These are phyloP conservation scores for Nymphalis c-album DNA, from an alignment of 2,888 invertebrate genomes.

Conservation along the genomic window DNA sequence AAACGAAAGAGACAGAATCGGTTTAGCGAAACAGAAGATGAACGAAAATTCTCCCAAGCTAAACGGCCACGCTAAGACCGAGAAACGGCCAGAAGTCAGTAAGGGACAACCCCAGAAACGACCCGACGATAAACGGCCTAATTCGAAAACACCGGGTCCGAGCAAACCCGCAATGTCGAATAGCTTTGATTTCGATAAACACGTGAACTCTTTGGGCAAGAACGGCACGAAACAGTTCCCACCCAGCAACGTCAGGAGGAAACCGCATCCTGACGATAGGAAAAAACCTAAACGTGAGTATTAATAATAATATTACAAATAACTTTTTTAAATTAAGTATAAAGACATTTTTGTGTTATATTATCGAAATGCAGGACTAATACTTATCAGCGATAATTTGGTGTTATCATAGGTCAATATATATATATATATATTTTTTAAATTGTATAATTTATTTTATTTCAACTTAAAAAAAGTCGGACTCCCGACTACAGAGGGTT, in stretches of 20 bases:
- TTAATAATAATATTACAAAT: neutral
- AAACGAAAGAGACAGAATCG: conserved; percentile 55
- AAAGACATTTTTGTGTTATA: too few relatives aligned
- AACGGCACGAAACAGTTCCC: conserved; percentile 74
- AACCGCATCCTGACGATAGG: conserved; percentile 55
- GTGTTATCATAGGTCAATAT: too few relatives aligned
- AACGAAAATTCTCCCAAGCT: conserved; percentile 48
- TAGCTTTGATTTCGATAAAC: conserved; percentile 74
- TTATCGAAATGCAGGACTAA: too few relatives aligned
- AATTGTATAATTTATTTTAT: too few relatives aligned
- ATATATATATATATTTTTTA: too few relatives aligned
- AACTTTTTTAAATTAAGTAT: neutral
- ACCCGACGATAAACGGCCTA: conserved; percentile 55
- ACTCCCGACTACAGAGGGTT: too few relatives aligned
- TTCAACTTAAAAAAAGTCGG: too few relatives aligned
- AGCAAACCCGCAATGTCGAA: conserved; percentile 59
- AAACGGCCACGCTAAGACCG: conserved; percentile 44
- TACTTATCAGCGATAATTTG: too few relatives aligned
- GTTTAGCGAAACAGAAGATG: conserved; percentile 50
- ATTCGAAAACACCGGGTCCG: conserved; percentile 49
- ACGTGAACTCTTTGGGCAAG: conserved; percentile 64
- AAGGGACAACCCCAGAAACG: conserved; percentile 50
- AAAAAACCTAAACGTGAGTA: conserved; percentile 64
- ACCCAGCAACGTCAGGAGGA: conserved; percentile 70
- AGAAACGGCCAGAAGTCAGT: conserved; percentile 45